phyloP scores from a whole-genome alignment of 2,888 invertebrate genomes.

The Cremastinae sp. region DNA sequence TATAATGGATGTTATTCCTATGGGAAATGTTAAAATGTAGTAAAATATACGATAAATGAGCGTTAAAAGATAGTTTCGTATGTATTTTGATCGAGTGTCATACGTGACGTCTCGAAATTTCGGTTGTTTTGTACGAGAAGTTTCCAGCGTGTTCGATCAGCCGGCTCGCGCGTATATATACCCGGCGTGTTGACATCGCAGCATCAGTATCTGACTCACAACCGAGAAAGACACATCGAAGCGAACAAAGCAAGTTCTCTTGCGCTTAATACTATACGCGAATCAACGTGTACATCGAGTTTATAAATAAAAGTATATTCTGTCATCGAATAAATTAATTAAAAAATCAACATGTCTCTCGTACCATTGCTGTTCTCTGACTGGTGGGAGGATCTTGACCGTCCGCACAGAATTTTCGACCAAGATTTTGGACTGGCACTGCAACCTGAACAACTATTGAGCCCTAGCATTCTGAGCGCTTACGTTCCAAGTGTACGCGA shows the following conservation, averaged over 20 bases:
- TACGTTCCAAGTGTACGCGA: constrained; percentile 57
- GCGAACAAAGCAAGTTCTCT: neutral
- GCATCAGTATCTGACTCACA: constrained; percentile 54
- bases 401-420: constrained; percentile 88
- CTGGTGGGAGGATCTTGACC: constrained; percentile 90
- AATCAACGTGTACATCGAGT: constrained; percentile 2
- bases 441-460: constrained; percentile 85
- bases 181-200: constrained; percentile 9
- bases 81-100: neutral
- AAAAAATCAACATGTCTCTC: constrained; percentile 83
- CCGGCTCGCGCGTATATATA: constrained; percentile 62
- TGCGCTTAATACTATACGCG: neutral
- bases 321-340: neutral
- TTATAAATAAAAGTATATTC: neutral
- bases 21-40: too few species aligned
- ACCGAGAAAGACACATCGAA: constrained; percentile 44
- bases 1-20: too few species aligned
- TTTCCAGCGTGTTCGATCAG: constrained; percentile 31
- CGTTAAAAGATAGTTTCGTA: neutral
- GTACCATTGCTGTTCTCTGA: constrained; percentile 90
- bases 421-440: constrained; percentile 90
- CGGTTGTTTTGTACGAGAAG: constrained; percentile 2
- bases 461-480: constrained; percentile 83
- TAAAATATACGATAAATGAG: too few species aligned
- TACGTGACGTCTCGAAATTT: neutral